These are phyloP conservation scores for Porites rus DNA, from an alignment of 92 coral and sea anemone genomes.

Conservation along the genomic window DNA sequence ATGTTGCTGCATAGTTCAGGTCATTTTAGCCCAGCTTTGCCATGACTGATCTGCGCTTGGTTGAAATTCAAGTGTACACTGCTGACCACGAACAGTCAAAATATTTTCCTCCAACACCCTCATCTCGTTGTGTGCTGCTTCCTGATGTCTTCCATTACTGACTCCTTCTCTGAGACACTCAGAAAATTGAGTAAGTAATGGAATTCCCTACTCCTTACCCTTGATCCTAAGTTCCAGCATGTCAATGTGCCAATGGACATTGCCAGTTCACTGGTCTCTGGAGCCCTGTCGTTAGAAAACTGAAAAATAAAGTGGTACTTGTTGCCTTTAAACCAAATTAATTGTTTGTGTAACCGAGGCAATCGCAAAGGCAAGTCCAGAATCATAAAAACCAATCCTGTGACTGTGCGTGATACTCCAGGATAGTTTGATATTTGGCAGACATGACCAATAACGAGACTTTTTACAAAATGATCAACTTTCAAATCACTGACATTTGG, in stretches of 20 bases:
- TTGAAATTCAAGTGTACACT: conserved; percentile 72
- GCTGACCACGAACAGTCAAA: conserved; percentile 45
- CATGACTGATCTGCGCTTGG: conserved; percentile 71
- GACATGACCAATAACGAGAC: conserved; percentile 55
- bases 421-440: conserved; percentile 32
- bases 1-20: conserved; percentile 68
- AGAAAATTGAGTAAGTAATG: conserved; percentile 66
- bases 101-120: conserved; percentile 54
- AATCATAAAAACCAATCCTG: conserved; percentile 58
- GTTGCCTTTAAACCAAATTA: too few species aligned
- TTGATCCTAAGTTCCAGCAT: conserved; percentile 62
- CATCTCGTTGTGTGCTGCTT: conserved; percentile 66
- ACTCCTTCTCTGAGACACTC: conserved; percentile 65
- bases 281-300: too few species aligned
- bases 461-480: conserved; percentile 46
- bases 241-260: background rate
- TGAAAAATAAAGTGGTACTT: too few species aligned
- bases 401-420: conserved; percentile 54
- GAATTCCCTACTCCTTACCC: conserved; percentile 60
- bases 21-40: conserved; percentile 81
- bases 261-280: too few species aligned
- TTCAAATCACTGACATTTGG: too few species aligned
- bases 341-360: too few species aligned
- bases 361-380: conserved; percentile 7
- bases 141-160: conserved; percentile 72